Base-by-base conservation (phyloP, 2,113 vertebrate species). In the Lepisosteus oculatus region DNA sequence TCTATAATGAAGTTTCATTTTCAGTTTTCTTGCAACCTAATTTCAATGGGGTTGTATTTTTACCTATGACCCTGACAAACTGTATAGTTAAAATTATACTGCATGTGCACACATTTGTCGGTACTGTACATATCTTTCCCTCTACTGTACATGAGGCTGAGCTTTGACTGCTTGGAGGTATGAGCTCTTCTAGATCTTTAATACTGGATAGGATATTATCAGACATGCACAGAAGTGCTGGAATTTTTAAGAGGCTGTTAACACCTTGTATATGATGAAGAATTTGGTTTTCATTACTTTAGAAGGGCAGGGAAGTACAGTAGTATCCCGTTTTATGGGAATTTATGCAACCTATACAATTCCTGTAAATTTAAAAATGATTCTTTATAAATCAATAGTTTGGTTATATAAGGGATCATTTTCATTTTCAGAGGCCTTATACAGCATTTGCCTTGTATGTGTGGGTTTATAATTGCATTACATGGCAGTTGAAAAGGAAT, bases 301-400 rank as follows among this genome's bases (percentile, higher is more conserved):
- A 83, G 86, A 82, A 87, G 87, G 83, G 79, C 47, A 51, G 74
- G 61, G 61, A 83, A 75, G 80, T 87, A 29, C 29, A 29, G 29
- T 29, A 29, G 29, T 29, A 29, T 29, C 29, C 29, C 2, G 29
- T 29, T 29, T 29, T 29, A 29, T 29, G 29, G 29, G 29, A 29
- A 29, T 29, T 29, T 29, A 29, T 29, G 29, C 29, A 29, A 29
- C 29, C 29, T 89, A 78, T 88, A 72, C 73, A 81, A 54, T 9
- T 73, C 74, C 73, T 69, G 76, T 76, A 2, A 29, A 29, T 51
- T 78, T 82, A 78, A 85, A 88, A 87, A 82, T 75, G 65, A 79
- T 77, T 78, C 77, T 72, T 84, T 79, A 78, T 79, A 57, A 77
- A 57, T 76, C 43, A 43, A 71, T 74, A 79, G 74, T 73, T 29